Percentiles rank a stretch among this genome's conserved stretches.
phyloP scores from a whole-genome alignment of 2,888 invertebrate genomes.

The Liposcelis brunnea region DNA sequence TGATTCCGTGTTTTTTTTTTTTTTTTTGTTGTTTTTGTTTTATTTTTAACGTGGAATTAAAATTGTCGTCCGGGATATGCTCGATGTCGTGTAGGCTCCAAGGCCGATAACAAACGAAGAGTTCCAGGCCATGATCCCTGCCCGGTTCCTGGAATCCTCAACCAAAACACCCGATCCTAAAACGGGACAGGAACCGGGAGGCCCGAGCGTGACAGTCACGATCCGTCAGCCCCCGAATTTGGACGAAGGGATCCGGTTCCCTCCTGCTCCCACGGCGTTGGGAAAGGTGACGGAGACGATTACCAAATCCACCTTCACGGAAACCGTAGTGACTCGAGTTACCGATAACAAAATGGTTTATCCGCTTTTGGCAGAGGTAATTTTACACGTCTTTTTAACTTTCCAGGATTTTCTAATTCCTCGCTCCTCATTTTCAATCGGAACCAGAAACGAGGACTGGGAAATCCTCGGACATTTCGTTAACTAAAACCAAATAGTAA shows the following conservation, averaged over 20 bases:
- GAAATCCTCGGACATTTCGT: too few relatives aligned
- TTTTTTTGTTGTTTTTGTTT: not conserved
- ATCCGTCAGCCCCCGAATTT: conserved; percentile 54
- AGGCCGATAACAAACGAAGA: conserved; percentile 84
- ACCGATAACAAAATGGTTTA: conserved; percentile 79
- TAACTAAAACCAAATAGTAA: too few relatives aligned
- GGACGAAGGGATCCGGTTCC: conserved; percentile 52
- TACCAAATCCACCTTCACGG: conserved; percentile 90
- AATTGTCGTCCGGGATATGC: not conserved
- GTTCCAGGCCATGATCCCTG: conserved; percentile 88
- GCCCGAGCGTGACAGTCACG: conserved; percentile 52
- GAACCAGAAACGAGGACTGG: too few relatives aligned
- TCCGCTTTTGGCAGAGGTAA: conserved; percentile 80
- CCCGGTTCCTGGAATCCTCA: conserved; percentile 53
- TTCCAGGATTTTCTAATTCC: not conserved
- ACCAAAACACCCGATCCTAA: conserved; percentile 11
- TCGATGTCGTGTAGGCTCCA: conserved; percentile 34
- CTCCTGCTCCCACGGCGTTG: conserved; percentile 65
- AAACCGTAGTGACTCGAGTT: conserved; percentile 84
- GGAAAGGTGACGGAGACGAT: conserved; percentile 86
- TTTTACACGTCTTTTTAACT: conserved; percentile 1
- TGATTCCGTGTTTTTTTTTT: not conserved
- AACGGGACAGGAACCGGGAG: conserved; percentile 12
- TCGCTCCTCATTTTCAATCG: too few relatives aligned
- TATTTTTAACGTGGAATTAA: not conserved